Evolutionary conservation across 1,140 invertebrate species (phyloP).

Genomic region (Macrobrachium nipponense): DNA sequence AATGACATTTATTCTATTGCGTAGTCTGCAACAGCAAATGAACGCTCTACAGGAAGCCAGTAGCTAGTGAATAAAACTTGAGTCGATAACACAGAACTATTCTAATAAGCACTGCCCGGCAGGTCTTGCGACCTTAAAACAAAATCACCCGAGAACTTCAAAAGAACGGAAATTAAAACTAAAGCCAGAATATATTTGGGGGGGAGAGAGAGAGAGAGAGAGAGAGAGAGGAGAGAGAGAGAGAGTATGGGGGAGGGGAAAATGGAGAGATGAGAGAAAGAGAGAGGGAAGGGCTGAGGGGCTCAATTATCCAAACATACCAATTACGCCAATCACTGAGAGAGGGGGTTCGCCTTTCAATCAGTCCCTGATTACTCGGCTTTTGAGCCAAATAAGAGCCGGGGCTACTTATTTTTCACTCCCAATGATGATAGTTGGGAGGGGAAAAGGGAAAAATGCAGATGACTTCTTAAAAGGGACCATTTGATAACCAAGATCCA

Average conservation of each 20-base stretch:
- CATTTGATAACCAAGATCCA: too few species aligned
- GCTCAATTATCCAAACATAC: constrained; percentile 56
- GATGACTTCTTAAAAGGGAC: neutral
- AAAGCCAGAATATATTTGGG: neutral
- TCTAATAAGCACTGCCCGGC: too few species aligned
- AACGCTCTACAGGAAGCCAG: too few species aligned
- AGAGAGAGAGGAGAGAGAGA: constrained; percentile 23
- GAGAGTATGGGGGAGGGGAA: constrained; percentile 8
- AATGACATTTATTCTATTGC: too few species aligned
- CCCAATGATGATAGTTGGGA: constrained; percentile 22
- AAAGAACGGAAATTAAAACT: constrained; percentile 13
- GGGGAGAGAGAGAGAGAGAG: constrained; percentile 33
- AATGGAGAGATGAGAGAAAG: neutral
- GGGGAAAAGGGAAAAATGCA: constrained; percentile 10
- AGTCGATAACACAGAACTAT: too few species aligned
- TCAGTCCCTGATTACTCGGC: constrained; percentile 51
- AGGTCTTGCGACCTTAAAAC: too few species aligned
- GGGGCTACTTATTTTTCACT: constrained; percentile 41
- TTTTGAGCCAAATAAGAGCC: constrained; percentile 47
- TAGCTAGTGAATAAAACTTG: too few species aligned
- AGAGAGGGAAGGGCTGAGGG: constrained; percentile 24
- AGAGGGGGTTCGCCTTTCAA: constrained; percentile 52
- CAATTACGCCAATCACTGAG: constrained; percentile 54
- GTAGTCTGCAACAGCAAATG: too few species aligned
- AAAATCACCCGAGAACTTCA: neutral